Evolutionary conservation across 1,140 invertebrate genomes (phyloP).

Genomic region (Venturia canescens): DNA sequence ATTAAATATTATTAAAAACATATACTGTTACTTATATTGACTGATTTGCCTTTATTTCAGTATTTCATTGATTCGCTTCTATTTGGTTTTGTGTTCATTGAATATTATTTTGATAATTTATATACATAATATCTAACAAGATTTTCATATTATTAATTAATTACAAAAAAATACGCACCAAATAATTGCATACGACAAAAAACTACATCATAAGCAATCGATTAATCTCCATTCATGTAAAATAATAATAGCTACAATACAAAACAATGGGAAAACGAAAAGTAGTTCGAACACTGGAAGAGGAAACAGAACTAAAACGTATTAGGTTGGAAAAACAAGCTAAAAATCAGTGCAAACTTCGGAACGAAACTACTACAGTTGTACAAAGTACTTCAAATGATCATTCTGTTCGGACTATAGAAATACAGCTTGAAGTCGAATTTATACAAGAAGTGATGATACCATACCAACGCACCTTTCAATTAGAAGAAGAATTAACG

Average conservation of each 20-base stretch:
- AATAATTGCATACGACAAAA: slow-evolving; percentile 7
- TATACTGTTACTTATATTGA: slow-evolving; percentile 14
- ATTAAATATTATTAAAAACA: slow-evolving; percentile 6
- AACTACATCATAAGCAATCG: not conserved
- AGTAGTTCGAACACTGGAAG: slow-evolving; percentile 31
- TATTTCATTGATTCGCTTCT: not conserved
- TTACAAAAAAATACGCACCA: not conserved
- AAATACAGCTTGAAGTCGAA: slow-evolving; percentile 8
- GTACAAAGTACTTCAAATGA: slow-evolving; percentile 31
- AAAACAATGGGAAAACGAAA: slow-evolving; percentile 40
- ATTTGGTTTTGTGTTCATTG: not conserved
- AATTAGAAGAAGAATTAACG: slow-evolving; percentile 1
- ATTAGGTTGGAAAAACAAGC: slow-evolving; percentile 16
- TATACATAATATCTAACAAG: slow-evolving; percentile 3
- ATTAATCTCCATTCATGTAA: slow-evolving; percentile 19
- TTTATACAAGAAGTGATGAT: not conserved
- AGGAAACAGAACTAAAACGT: slow-evolving; percentile 40
- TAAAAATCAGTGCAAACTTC: slow-evolving; percentile 30
- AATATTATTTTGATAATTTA: not conserved
- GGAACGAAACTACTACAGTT: slow-evolving; percentile 33
- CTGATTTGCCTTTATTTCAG: slow-evolving; percentile 17
- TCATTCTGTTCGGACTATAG: not conserved
- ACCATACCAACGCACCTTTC: not conserved
- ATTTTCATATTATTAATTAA: not conserved
- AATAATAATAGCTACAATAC: slow-evolving; percentile 28